Base-by-base conservation (phyloP, 1,140 invertebrate species). In the Camponotus floridanus region DNA sequence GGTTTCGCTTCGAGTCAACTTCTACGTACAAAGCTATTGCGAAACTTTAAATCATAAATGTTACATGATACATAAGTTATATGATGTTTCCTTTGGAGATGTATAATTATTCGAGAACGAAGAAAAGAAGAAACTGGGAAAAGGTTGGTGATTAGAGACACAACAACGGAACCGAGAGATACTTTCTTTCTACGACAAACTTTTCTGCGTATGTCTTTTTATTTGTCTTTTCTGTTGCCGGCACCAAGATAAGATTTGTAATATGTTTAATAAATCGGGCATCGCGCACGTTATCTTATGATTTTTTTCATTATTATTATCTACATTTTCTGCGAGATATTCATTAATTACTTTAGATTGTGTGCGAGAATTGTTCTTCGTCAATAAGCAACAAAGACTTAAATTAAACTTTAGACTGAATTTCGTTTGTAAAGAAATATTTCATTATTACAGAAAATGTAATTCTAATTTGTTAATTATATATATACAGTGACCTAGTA, bases 141-240 rank as follows among this genome's bases (percentile, higher is more conserved):
- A 61, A 70, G 21, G 15, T 70, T 45, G 33, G 48, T 74, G 68
- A 83, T 83, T 83, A 83, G 68, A 61, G 42, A 36, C 79, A 74
- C 31, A 39, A 83, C 26, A 70, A 21, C 31, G 39, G 48, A 21
- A 45, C 57, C 26, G 55, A 74, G 18, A 39, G 7, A 61, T 74
- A 59, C 7, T 36, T 61, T 73, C 55, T 73, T 83, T 74, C 8
- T 73, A 15, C 55, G 18, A 48, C 26, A 18, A 73, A 73, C 68
- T 57, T 81, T 73, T 61, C 33, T 42, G 3, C 61, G 26, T 73
- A 45, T 73, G 51, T 74, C 21, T 6, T 68, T n/a, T 67, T 45
- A n/a, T 8, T 31, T 67, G 31, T 79, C 45, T 33, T 13, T 26
- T 59, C 45, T 18, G 8, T 51, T 51, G 18, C 67, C 11, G 18